These are phyloP conservation scores for Scyliorhinus canicula DNA, from an alignment of 2,797 vertebrate genomes.

Conservation along the genomic window DNA sequence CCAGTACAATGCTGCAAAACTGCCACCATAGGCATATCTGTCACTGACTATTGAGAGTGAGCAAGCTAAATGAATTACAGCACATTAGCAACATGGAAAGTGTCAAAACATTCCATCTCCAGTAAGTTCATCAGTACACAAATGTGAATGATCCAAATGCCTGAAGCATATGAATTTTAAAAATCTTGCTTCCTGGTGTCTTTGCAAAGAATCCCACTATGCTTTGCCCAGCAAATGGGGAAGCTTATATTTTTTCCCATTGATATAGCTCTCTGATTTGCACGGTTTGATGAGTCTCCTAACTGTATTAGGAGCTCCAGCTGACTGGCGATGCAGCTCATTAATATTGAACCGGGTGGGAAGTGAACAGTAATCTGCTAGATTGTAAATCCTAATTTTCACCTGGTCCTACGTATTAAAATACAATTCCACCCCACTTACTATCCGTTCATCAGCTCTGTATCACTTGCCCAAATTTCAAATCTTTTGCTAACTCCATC, in stretches of 20 bases:
- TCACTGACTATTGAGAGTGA: not conserved
- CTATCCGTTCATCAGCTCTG: not conserved
- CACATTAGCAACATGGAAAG: not conserved
- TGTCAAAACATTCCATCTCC: constrained; percentile 4
- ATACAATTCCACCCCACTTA: not conserved
- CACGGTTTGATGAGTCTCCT: not conserved
- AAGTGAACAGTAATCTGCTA: not conserved
- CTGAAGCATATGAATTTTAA: not conserved
- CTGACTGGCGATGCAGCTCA: not conserved
- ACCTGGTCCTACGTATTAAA: not conserved
- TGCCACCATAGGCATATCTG: not conserved
- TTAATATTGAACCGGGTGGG: not conserved
- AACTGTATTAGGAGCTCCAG: not conserved
- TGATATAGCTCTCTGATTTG: not conserved
- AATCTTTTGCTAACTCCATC: not conserved
- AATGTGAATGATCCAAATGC: not conserved
- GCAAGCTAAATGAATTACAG: not conserved
- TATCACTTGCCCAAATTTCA: not conserved
- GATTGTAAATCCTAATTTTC: not conserved
- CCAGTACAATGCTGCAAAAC: not conserved
- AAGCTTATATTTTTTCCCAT: no score
- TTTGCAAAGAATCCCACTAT: not conserved
- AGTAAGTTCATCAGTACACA: not conserved
- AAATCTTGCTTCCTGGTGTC: not conserved
- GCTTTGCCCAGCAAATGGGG: not conserved